Base-by-base conservation (phyloP, 2,888 invertebrate genomes). In the Athrips mouffetella region DNA sequence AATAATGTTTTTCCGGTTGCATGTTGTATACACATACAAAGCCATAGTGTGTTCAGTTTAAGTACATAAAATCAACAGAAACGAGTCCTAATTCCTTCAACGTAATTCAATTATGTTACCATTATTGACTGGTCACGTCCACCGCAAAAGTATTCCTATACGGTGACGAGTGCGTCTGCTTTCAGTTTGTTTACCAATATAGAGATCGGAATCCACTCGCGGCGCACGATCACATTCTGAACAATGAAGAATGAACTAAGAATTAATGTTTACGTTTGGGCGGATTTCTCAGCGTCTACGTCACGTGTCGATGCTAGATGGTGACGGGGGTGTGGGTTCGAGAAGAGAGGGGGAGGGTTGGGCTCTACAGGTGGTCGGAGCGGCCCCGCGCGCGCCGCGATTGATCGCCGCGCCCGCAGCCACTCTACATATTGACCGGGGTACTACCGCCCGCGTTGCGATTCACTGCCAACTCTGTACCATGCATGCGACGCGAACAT, bases 261-360 rank as follows among this genome's bases (percentile, higher is more conserved):
- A 84, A 86, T 86, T 86, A 83, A 84, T 88, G 88, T 88, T 88
- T 88, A 87, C 87, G 87, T 87, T 86, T 86, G 81, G 86, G 83
- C 80, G 83, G 84, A 83, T 85, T 84, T 84, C 84, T 85, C 74
- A 65, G 74, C 76, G 82, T 76, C 82, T 74, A 85, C 87, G 87
- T 87, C 88, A 87, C 87, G 87, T 87, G 87, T 84, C 78, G 80
- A 75, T 73, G 80, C 60, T 61, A 69, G 59, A 67, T 68, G 65
- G 59, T 58, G 62, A 60, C 63, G 53, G 48, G 58, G 54, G 58
- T 56, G 67, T 68, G 65, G 62, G 58, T 60, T 70, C 67, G 85
- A 69, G 74, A 70, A 55, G 59, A 55, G 62, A 65, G 65, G 58
- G 11, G 37, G 21, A n/a, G 11, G 62, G 54, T 52, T 51, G 61